Evolutionary conservation across 1,140 invertebrate species (phyloP).

Genomic region (Lordiphosa collinella): DNA sequence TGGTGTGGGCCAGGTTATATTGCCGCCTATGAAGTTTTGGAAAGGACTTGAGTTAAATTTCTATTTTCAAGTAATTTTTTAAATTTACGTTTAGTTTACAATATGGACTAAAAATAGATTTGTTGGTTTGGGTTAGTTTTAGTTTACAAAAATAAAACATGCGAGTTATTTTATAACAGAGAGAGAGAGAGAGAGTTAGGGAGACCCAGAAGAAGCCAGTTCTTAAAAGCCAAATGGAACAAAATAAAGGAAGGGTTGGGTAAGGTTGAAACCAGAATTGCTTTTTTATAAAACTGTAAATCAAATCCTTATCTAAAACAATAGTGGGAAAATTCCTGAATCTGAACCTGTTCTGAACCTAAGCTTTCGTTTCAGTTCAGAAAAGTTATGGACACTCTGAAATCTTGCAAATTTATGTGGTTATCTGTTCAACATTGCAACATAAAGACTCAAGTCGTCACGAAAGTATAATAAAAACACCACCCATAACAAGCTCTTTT

Average conservation of each 20-base stretch:
- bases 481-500: too few species aligned
- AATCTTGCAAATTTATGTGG: too few species aligned
- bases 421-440: too few species aligned
- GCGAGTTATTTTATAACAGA: constrained; percentile 37
- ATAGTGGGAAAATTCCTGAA: too few species aligned
- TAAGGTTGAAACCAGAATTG: too few species aligned
- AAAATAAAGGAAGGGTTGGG: not conserved
- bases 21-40: constrained; percentile 51
- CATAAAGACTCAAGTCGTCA: too few species aligned
- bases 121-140: constrained; percentile 34
- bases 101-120: constrained; percentile 10
- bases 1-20: constrained; percentile 74
- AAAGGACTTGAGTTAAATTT: not conserved
- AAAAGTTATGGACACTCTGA: too few species aligned
- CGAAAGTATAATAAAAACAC: too few species aligned
- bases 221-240: constrained; percentile 5
- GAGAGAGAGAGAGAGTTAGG: not conserved
- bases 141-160: constrained; percentile 56
- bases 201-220: not conserved
- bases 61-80: not conserved
- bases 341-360: too few species aligned
- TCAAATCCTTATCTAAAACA: too few species aligned
- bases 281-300: too few species aligned
- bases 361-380: too few species aligned
- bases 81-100: constrained; percentile 28